phyloP scores from a whole-genome alignment of 2,888 invertebrate species.

The Epirrhoe alternata region DNA sequence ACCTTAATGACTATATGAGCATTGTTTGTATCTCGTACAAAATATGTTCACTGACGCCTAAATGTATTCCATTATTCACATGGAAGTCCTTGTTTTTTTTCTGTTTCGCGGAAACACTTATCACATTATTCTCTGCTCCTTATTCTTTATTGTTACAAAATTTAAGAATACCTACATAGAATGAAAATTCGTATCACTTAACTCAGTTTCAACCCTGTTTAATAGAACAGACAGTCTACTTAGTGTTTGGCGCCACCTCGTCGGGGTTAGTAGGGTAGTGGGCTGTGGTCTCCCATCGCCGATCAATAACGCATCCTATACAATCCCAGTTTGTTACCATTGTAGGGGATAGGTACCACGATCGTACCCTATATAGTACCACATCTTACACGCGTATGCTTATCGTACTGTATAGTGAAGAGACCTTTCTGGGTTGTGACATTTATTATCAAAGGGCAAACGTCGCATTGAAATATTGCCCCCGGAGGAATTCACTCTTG shows the following conservation, averaged over 20 bases:
- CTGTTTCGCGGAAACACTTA: not conserved
- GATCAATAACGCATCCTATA: conserved; percentile 67
- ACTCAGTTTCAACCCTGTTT: conserved; percentile 15
- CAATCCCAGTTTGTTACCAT: conserved; percentile 8
- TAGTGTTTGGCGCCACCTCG: conserved; percentile 34
- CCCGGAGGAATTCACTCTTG: conserved; percentile 42
- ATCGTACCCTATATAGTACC: not conserved
- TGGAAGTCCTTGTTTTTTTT: not conserved
- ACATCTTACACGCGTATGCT: not conserved
- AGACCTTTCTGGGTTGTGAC: conserved; percentile 30
- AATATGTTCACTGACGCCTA: not conserved
- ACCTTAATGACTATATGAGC: conserved; percentile 15
- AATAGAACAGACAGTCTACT: not conserved
- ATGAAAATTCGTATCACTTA: no score
- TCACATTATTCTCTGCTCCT: not conserved
- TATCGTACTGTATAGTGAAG: conserved; percentile 28
- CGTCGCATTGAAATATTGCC: conserved; percentile 49
- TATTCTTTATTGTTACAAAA: not conserved
- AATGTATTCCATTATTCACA: conserved; percentile 6
- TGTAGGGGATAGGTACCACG: not conserved
- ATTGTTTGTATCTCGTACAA: conserved; percentile 9
- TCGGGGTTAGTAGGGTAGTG: conserved; percentile 73
- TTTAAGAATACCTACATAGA: no score
- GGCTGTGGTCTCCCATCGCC: conserved; percentile 48
- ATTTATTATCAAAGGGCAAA: conserved; percentile 31